A percentile compares a stretch with the other conserved stretches of the same genome.
phyloP scores from a whole-genome alignment of 2,113 vertebrate genomes.

The Synchiropus splendidus region DNA sequence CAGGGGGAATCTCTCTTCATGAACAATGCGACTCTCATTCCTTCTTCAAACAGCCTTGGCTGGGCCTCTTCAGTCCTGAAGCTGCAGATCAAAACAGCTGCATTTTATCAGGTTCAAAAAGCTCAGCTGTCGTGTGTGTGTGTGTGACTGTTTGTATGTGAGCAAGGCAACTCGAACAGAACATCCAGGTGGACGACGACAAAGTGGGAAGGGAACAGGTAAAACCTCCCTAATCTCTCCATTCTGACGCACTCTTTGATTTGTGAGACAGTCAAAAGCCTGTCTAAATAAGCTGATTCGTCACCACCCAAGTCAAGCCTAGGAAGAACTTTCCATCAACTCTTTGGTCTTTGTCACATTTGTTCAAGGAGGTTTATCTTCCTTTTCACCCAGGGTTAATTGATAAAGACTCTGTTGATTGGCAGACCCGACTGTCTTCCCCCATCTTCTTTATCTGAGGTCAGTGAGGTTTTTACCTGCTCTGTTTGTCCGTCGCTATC shows the following conservation, averaged over 20 bases:
- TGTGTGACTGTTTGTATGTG: slow-evolving; percentile 9
- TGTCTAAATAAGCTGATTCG: slow-evolving; percentile 48
- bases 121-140: slow-evolving; percentile 18
- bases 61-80: slow-evolving; percentile 17
- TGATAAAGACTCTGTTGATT: slow-evolving; percentile 28
- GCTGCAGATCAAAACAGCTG: slow-evolving; percentile 38
- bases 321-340: slow-evolving; percentile 31
- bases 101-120: slow-evolving; percentile 37
- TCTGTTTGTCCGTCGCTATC: slow-evolving; percentile 39
- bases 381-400: slow-evolving; percentile 40
- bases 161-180: slow-evolving; percentile 33
- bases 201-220: slow-evolving; percentile 48
- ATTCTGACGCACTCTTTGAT: slow-evolving; percentile 61
- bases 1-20: slow-evolving; percentile 35
- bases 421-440: slow-evolving; percentile 28
- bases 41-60: slow-evolving; percentile 29
- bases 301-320: slow-evolving; percentile 32
- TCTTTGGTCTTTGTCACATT: slow-evolving; percentile 40
- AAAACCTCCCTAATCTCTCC: slow-evolving; percentile 51
- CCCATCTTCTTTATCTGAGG: slow-evolving; percentile 45
- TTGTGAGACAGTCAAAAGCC: slow-evolving; percentile 53
- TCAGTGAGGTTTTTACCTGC: slow-evolving; percentile 27
- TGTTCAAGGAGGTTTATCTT: slow-evolving; percentile 38
- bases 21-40: slow-evolving; percentile 41
- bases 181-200: slow-evolving; percentile 63